phyloP scores from a whole-genome alignment of 2,888 invertebrate species.

The Hoplodrina ambigua region DNA sequence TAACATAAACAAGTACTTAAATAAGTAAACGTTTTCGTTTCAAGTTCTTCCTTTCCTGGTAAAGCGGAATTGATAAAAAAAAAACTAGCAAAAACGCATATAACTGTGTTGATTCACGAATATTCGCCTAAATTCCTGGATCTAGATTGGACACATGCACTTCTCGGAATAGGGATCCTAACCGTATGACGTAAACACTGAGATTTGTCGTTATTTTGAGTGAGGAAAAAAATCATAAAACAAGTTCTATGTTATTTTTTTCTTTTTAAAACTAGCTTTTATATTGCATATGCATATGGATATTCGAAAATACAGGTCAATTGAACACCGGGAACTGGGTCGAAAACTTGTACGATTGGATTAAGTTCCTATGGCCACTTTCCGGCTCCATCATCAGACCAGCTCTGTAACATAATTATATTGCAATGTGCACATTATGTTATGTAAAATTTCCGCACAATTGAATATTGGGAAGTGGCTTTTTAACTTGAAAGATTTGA shows the following conservation, averaged over 20 bases:
- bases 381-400: too few species aligned
- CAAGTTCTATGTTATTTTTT: neutral
- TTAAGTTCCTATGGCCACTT: too few species aligned
- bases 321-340: too few species aligned
- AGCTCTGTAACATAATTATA: too few species aligned
- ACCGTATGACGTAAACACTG: conserved; percentile 27
- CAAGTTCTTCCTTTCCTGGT: conserved; percentile 5
- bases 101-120: conserved; percentile 48
- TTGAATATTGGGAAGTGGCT: too few species aligned
- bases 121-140: conserved; percentile 41
- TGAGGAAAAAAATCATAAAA: conserved; percentile 16
- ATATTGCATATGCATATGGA: too few species aligned
- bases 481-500: too few species aligned
- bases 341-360: too few species aligned
- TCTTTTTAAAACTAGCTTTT: too few species aligned
- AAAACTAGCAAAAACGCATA: neutral
- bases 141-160: conserved; percentile 46
- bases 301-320: too few species aligned
- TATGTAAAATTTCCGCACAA: too few species aligned
- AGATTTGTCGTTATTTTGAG: conserved; percentile 1
- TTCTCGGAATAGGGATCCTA: conserved; percentile 40
- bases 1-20: neutral
- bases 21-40: neutral
- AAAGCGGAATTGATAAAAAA: conserved; percentile 6
- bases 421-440: too few species aligned